Evolutionary conservation across 2,797 vertebrate genomes (phyloP), one percentile per base, ranked within the genome.

Genomic region (Acipenser oxyrinchus): DNA sequence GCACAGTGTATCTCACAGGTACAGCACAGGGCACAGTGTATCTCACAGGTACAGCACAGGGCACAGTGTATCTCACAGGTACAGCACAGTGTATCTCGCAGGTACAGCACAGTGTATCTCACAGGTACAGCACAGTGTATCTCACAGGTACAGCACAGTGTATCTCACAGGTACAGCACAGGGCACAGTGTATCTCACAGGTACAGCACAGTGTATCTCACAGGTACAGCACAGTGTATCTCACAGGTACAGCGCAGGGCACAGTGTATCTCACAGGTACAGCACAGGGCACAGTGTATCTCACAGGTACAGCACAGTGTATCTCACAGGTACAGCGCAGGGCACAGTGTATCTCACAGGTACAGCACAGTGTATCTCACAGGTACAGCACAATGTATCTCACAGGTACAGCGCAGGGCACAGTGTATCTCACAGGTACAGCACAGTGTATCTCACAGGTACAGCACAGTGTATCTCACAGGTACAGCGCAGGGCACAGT

Each of bases 111-210:
- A n/a, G n/a, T n/a, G n/a, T n/a, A n/a, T n/a, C n/a, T n/a, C n/a
- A n/a, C 86, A 93, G 91, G 93, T 94, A 77, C 48, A n/a, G n/a
- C 52, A 7, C n/a, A 37, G 23, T 37, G 23, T 37, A 37, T 37
- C 23, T 37, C 23, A 37, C 23, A 37, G 23, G 23, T 37, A 37
- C 23, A n/a, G n/a, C n/a, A n/a, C n/a, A n/a, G n/a, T n/a, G n/a
- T n/a, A n/a, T n/a, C n/a, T n/a, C n/a, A n/a, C 86, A 93, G 91
- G 93, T 94, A 77, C 48, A n/a, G n/a, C 52, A 7, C n/a, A 37
- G 23, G 23, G 23, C 23, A 37, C 23, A 37, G 23, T 37, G 23
- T 37, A 37, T 37, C 23, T 37, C 23, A 37, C 86, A 93, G 91
- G 93, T 94, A 77, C 48, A n/a, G n/a, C 52, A 7, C n/a, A 37